Evolutionary conservation across 2,113 vertebrate genomes (phyloP), one percentile per base, ranked within the genome.

Genomic region (Cyprinus carpio): DNA sequence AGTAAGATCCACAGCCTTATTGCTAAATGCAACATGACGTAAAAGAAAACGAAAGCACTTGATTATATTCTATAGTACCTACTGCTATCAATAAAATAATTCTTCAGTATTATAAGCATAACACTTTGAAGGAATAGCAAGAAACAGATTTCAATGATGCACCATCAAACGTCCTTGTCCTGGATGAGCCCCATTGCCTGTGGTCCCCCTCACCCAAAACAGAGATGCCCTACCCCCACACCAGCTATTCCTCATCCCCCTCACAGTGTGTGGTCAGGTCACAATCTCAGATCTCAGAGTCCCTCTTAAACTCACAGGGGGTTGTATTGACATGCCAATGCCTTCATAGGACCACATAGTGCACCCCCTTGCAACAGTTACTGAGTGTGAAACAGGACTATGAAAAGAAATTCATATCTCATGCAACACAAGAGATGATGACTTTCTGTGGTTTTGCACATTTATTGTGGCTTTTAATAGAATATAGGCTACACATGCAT

Each of bases 181-280:
- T 74, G 65, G 81, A 37, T 67, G 31, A 67, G 62, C 69, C 81
- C 62, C 69, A 85, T 64, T 64, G 77, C 58, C 69, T 54, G 69
- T 64, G 71, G 67, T 82, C 31, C 51, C 71, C 65, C 83, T 74
- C 9, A 85, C 79, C 79, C 79, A 79, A 69, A 51, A 82, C 54
- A 82, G 76, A 37, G 56, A 82, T 77, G 51, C 79, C 77, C 72
- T 56, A 64, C 74, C 72, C 78, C 83, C 84, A 85, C 84, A 83
- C 15, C 62, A 77, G 27, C 37, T n/a, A 71, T 56, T 60, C 86
- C 80, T 75, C 81, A 83, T 46, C 87, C 85, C 87, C 87, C 84
- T 85, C 84, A 62, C 75, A 77, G 75, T 83, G 84, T 88, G 87
- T 86, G 81, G 75, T 83, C 84, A 83, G 84, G 84, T 86, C 87